Base-by-base conservation (phyloP, 2,888 invertebrate genomes). In the Diaprepes abbreviatus region DNA sequence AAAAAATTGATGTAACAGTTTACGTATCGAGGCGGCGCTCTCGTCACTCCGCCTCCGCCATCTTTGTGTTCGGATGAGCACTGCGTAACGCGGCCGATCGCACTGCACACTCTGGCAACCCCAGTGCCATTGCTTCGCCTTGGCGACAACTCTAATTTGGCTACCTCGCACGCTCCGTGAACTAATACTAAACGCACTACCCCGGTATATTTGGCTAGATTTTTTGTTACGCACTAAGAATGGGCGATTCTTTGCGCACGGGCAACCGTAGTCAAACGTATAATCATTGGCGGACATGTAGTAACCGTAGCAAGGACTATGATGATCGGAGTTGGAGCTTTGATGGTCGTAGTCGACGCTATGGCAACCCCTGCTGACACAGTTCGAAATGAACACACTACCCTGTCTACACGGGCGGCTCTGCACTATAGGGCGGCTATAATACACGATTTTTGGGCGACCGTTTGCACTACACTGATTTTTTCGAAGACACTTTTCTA, bases 1-100 rank as follows among this genome's bases (percentile, higher is more conserved):
- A 69, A 80, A 80, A 83, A 83, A 83, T 84, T 82, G 83, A 82
- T 82, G 82, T 83, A 83, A 81, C 80, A 82, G 83, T 84, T 82
- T 81, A 73, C 35, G 52, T 24, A 45, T 40, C 36, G 35, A 38
- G 58, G 31, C 57, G 64, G 21, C 43, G 64, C 57, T 38, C 31
- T 28, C 60, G 60, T 60, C 40, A 40, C 31, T 40, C 38, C 63
- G 63, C 55, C 68, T 59, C 59, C 64, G 19, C 54, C 43, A 35
- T 24, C 77, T 77, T 74, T 83, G 81, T 81, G 83, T 84, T 80
- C 84, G 83, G 83, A 50, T 63, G 62, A 83, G 82, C 84, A 83
- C 83, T 83, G 83, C 83, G 81, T 40, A 57, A 52, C 48, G 43
- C 36, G 24, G 38, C 62, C 50, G 45, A 50, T 45, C 50, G 63